Evolutionary conservation across 2,113 vertebrate species (phyloP).

Genomic region (Ptilonorhynchus violaceus): DNA sequence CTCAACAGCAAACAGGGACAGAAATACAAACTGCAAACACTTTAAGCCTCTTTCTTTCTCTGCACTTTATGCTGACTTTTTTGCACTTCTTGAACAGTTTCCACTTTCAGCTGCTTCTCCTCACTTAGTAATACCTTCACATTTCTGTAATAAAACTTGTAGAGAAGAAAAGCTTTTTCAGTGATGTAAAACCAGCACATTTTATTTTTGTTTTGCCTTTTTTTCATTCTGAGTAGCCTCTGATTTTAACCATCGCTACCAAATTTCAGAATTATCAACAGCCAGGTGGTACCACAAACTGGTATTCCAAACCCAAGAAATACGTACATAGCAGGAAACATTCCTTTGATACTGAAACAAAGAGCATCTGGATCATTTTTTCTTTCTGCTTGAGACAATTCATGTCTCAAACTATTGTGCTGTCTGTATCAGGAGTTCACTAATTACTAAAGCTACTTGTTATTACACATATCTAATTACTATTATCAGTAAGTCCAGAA

Average conservation of each 20-base stretch:
- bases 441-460: constrained; percentile 36
- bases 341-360: not conserved
- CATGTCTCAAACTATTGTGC: not conserved
- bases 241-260: not conserved
- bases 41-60: not conserved
- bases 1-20: not conserved
- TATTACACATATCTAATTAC: constrained; percentile 31
- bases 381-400: not conserved
- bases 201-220: not conserved
- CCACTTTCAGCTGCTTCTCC: not conserved
- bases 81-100: not conserved
- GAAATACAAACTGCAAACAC: not conserved
- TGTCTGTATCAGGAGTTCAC: not conserved
- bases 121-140: not conserved
- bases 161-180: not conserved
- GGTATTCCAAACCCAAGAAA: not conserved
- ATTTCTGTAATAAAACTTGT: not conserved
- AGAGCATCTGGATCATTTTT: not conserved
- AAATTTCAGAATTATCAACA: not conserved
- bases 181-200: not conserved
- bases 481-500: constrained; percentile 41
- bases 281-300: not conserved
- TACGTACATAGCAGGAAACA: accelerated
- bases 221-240: not conserved
- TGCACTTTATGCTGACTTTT: not conserved